Evolutionary conservation across 2,797 vertebrate genomes (phyloP), one percentile per base, ranked within the genome.

Genomic region (Morelia viridis): DNA sequence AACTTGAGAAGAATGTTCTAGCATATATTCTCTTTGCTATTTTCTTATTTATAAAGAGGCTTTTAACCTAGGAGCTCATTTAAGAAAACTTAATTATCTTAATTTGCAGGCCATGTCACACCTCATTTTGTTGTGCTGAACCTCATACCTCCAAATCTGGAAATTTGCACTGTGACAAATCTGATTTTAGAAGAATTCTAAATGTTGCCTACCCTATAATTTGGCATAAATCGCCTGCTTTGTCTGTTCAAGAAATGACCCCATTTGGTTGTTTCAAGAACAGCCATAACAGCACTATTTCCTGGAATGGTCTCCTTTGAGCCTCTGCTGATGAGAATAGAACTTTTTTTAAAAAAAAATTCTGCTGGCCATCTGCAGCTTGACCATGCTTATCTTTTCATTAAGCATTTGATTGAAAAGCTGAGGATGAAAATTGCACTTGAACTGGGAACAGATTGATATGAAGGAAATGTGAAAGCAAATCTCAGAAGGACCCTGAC

Each of bases 301-400:
- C 92, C 0, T 87, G 24, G 92, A 92, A 85, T 31, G 65, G 57
- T 22, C 35, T 46, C 87, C 84, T 76, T 84, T 65, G 13, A 94
- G 87, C 90, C 56, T 41, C 35, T 64, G 80, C 68, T 92, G 93
- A 91, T 92, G 84, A 92, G n/a, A 93, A 56, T 85, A 93, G 89
- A 91, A 93, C 31, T 0, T 91, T 92, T 90, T 61, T 61, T 61
- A n/a, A n/a, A n/a, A n/a, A n/a, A n/a, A n/a, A n/a, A n/a, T n/a
- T n/a, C 35, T 17, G 6, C 94, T 89, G n/a, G 22, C 11, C 65
- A 86, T 92, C 91, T 92, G 92, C 65, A 41, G 41, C 68, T 93
- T 87, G 71, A 93, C 65, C 86, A 13, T 0, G 86, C 80, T 60
- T 93, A 56, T 65, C 41, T 93, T 92, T 94, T 88, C 64, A 91